phyloP scores from a whole-genome alignment of 2,888 invertebrate genomes.

The Tachina grossa region DNA sequence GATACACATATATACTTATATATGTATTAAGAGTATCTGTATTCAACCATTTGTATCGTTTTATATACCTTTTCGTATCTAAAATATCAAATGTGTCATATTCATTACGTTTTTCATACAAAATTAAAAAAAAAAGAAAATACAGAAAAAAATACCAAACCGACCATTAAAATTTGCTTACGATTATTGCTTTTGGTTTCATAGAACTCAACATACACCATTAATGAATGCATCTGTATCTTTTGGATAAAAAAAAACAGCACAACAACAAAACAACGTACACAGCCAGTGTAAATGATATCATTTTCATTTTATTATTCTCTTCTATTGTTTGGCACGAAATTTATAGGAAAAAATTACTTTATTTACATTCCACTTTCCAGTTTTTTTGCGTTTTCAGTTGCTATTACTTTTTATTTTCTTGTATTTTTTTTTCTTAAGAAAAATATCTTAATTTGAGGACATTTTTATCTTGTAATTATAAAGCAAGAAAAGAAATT shows the following conservation, averaged over 20 bases:
- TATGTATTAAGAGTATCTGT: background rate
- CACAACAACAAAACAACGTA: background rate
- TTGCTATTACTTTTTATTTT: background rate
- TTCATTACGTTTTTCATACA: conserved; percentile 45
- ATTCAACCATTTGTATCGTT: background rate
- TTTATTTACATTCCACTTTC: background rate
- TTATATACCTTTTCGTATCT: conserved; percentile 35
- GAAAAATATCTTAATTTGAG: conserved; percentile 27
- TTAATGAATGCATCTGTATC: conserved; percentile 43
- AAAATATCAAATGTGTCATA: conserved; percentile 58
- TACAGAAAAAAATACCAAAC: conserved; percentile 5
- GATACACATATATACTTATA: background rate
- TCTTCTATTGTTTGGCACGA: conserved; percentile 13
- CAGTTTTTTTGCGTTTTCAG: background rate
- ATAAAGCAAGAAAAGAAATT: background rate
- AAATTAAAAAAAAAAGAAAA: conserved; percentile 22
- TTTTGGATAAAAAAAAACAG: background rate
- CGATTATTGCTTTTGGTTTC: conserved; percentile 52
- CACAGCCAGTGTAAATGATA: conserved; percentile 46
- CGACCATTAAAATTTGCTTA: conserved; percentile 56
- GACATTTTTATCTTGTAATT: conserved; percentile 12
- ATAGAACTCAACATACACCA: conserved; percentile 44
- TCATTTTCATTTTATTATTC: conserved; percentile 46
- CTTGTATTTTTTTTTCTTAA: background rate
- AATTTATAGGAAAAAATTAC: conserved; percentile 24